Evolutionary conservation across 2,113 vertebrate genomes (phyloP).

Genomic region (Catharus minimus): DNA sequence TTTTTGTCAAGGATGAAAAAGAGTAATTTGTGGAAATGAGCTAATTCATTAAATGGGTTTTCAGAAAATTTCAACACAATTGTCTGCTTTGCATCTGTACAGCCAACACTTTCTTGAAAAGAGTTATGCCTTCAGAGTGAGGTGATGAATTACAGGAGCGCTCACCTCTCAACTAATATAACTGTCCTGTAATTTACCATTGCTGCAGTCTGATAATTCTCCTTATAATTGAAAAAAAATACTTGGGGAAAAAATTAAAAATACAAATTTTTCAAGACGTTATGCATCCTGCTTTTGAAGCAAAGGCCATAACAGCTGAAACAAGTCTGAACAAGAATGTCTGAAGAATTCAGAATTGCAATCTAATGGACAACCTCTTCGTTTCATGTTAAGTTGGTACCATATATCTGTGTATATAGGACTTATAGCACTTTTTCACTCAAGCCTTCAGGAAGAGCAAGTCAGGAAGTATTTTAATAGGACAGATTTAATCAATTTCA

Average conservation of each 20-base stretch:
- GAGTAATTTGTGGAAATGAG: not conserved
- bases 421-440: not conserved
- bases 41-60: slow-evolving; percentile 4
- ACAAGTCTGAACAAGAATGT: not conserved
- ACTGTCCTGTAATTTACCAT: not conserved
- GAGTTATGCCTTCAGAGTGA: not conserved
- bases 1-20: not conserved
- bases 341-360: not conserved
- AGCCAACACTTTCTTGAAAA: not conserved
- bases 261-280: not conserved
- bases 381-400: not conserved
- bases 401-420: not conserved
- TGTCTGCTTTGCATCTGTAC: not conserved
- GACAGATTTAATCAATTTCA: not conserved
- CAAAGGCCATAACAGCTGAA: not conserved
- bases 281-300: not conserved
- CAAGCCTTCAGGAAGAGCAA: not conserved
- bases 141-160: not conserved
- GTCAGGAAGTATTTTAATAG: not conserved
- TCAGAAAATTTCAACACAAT: slow-evolving; percentile 14
- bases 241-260: not conserved
- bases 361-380: not conserved
- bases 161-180: not conserved
- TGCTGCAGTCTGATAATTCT: not conserved
- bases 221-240: not conserved